These are phyloP conservation scores for Orthonyx spaldingii DNA, from an alignment of 2,113 vertebrate genomes.

Conservation along the genomic window DNA sequence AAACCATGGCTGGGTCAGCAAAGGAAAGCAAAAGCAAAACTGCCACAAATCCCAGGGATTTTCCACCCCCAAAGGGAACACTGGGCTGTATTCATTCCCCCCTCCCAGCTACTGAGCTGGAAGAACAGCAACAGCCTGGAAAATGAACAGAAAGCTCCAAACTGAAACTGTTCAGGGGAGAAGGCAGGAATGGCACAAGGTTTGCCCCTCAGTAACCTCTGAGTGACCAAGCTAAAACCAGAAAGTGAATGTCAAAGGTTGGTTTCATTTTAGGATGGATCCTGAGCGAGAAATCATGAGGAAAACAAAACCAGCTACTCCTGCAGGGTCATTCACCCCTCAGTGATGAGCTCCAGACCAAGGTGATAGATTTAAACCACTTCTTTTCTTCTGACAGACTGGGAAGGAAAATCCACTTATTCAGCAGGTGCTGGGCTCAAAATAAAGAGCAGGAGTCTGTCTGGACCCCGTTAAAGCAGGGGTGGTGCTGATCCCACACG, in stretches of 20 bases:
- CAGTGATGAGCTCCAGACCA: neutral
- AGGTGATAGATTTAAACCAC: neutral
- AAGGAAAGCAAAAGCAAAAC: neutral
- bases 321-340: neutral
- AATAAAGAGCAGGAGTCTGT: neutral
- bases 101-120: neutral
- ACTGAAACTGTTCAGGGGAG: neutral
- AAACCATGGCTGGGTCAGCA: neutral
- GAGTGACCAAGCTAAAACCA: neutral
- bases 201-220: neutral
- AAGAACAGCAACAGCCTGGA: neutral
- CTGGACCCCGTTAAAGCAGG: neutral
- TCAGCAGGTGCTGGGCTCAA: neutral
- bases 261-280: neutral
- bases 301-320: neutral
- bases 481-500: rapidly evolving
- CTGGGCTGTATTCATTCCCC: neutral
- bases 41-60: neutral
- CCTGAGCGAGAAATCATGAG: neutral
- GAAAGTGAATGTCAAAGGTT: neutral
- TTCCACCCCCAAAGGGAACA: neutral
- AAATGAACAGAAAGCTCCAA: neutral
- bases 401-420: neutral
- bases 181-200: neutral
- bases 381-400: neutral